phyloP scores from a whole-genome alignment of 2,113 vertebrate genomes.

The human (Homo sapiens) region GRCh38 chr1:185093001-185093500 shows the following conservation, averaged over 20 bases:
- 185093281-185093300: not conserved
- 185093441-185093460: not conserved
- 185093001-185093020: constrained; percentile 20
- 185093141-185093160: constrained; percentile 99
- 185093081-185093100: constrained; percentile 98
- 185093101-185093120: constrained; percentile 97
- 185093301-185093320: not conserved
- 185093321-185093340: not conserved
- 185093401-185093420: not conserved
- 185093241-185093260: constrained; percentile 98
- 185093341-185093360: constrained; percentile 9
- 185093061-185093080: constrained; percentile 99
- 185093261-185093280: constrained; percentile 98
- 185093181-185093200: constrained; percentile 96
- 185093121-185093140: constrained; percentile 98
- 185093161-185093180: constrained; percentile 98
- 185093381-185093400: not conserved
- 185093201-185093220: constrained; percentile 98
- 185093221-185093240: constrained; percentile 97
- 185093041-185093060: constrained; percentile 76
- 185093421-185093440: not conserved
- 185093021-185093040: constrained; percentile 26
- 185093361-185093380: not conserved
- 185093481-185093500: not conserved
- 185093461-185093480: not conserved